phyloP scores from a whole-genome alignment of 2,113 vertebrate genomes.

The Morone chrysops region DNA sequence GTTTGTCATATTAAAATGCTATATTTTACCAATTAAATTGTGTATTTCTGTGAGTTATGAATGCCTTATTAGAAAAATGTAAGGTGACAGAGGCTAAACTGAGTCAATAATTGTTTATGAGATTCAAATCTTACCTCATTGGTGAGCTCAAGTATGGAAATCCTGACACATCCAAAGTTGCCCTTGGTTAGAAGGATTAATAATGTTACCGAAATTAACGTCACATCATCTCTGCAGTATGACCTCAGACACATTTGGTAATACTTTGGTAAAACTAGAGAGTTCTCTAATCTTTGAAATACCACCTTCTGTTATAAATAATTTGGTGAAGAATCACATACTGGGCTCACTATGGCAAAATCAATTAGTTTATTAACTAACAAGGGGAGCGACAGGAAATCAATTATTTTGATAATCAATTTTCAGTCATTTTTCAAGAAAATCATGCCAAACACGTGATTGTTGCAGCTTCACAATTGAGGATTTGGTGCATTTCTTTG shows the following conservation, averaged over 20 bases:
- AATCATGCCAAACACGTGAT: neutral
- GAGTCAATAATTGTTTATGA: slow-evolving; percentile 27
- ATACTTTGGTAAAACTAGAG: slow-evolving; percentile 23
- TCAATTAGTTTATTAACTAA: neutral
- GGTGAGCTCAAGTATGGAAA: slow-evolving; percentile 40
- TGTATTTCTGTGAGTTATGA: neutral
- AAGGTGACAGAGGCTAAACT: slow-evolving; percentile 2
- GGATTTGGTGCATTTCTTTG: neutral
- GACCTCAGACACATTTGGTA: neutral
- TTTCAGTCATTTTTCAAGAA: neutral
- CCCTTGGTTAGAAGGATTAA: slow-evolving; percentile 30
- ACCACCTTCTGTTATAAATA: neutral
- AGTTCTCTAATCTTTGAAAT: slow-evolving; percentile 16
- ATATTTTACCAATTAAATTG: slow-evolving; percentile 20
- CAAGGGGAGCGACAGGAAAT: neutral
- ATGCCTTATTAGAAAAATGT: slow-evolving; percentile 7
- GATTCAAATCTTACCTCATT: slow-evolving; percentile 24
- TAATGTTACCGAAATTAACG: slow-evolving; percentile 35
- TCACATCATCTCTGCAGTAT: slow-evolving; percentile 13
- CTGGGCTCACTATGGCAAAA: neutral
- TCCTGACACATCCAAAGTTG: slow-evolving; percentile 35
- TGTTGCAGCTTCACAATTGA: neutral
- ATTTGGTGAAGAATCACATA: neutral
- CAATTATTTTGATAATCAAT: neutral
- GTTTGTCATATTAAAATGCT: slow-evolving; percentile 4